Conservation (phyloP, 2,888 invertebrate genomes). For the Conomelus anceps region DNA sequence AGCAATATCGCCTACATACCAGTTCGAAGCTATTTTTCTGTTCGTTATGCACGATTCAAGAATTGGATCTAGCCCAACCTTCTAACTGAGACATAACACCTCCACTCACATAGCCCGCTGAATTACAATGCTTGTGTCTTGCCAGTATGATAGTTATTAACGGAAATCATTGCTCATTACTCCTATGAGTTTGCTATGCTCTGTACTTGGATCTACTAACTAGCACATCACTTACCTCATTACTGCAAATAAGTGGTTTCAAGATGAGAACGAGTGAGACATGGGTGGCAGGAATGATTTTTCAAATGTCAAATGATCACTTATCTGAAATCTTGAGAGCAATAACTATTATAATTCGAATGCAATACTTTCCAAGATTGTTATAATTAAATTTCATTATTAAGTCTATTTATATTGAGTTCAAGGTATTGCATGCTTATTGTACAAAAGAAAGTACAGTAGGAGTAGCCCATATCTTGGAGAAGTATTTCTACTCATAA, state of each 20-base stretch:
- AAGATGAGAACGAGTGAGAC: background rate
- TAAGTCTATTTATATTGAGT: no score
- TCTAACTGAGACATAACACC: background rate
- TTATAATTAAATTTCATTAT: no score
- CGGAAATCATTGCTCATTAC: background rate
- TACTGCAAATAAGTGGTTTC: background rate
- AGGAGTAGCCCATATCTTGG: no score
- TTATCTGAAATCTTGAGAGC: no score
- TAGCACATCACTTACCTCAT: background rate
- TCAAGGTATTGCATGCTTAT: no score
- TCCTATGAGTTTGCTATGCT: background rate
- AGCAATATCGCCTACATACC: background rate
- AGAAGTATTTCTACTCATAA: no score
- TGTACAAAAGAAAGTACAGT: no score
- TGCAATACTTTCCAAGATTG: no score
- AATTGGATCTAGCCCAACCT: background rate
- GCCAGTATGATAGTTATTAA: background rate
- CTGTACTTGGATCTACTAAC: background rate
- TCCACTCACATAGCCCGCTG: background rate
- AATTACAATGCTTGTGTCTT: background rate
- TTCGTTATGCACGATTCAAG: background rate
- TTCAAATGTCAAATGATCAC: no score
- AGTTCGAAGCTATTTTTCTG: background rate
- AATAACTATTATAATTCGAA: no score
- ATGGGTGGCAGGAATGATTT: background rate